Base-by-base conservation (phyloP, 2,797 vertebrate genomes). In the Anguilla anguilla region DNA sequence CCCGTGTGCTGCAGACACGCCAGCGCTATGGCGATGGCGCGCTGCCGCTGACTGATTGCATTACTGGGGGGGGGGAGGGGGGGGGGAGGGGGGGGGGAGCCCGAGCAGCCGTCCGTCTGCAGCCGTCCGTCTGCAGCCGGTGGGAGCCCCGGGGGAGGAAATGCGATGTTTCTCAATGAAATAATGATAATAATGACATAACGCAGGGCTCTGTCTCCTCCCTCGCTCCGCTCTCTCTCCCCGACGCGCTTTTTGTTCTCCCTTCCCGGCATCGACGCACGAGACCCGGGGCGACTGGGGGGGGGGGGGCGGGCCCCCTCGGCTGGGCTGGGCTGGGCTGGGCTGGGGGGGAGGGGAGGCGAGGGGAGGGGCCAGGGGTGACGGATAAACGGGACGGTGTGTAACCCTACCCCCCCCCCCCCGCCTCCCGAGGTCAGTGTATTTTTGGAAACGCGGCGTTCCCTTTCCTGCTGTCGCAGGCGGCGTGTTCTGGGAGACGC, bases 91-190 rank as follows among this genome's bases (percentile, higher is more conserved):
- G 83, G 85, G 87, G 77, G 57, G 83, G 85, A 69, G 72, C 83
- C 84, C 31, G 83, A 88, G 61, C 51, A 53, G 84, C 77, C 72
- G 87, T 83, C 87, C 82, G 83, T 86, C 53, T 83, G 69, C 83
- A 77, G 53, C 77, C 31, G 61, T 83, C 87, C 82, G 83, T 86
- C 53, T 83, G 69, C 83, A 77, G 53, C 77, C 31, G 61, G 81
- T 46, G 74, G 46, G 84, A 11, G 19, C 61, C 57, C 31, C 69
- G 39, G 39, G 83, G 49, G 77, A 88, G 89, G 89, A 92, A 91
- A 89, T 87, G n/a, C 72, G 81, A 17, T 84, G 86, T 90, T 93
- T 88, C 87, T 86, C 61, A 77, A 91, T 88, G 81, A 91, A 88
- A 90, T 87, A 85, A 90, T 81, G 39, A 55, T 28, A 25, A 67